Percentiles rank a stretch among this genome's conserved stretches.
Conservation (phyloP, 92 coral and sea anemone genomes). For the Muricea muricata region DNA sequence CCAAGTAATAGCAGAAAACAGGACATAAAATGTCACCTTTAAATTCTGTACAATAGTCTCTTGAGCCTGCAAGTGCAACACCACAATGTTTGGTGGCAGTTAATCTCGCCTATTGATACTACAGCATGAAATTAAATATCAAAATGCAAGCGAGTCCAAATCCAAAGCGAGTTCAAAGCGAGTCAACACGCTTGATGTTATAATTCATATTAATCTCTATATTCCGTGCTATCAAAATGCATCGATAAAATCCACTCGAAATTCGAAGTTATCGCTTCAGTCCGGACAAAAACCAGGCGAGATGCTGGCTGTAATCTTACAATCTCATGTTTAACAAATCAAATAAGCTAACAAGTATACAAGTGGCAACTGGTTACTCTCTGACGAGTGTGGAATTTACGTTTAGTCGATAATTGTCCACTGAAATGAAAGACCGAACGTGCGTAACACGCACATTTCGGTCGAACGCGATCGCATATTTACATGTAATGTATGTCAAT, state of each 20-base stretch:
- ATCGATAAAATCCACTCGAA: neutral
- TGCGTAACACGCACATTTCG: no score
- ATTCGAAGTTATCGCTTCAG: neutral
- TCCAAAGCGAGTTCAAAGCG: no score
- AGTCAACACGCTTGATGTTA: no score
- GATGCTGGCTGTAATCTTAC: neutral
- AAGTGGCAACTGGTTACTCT: neutral
- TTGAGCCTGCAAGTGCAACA: no score
- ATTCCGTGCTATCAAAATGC: neutral
- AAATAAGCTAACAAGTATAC: neutral
- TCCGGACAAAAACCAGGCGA: neutral
- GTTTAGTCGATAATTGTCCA: neutral
- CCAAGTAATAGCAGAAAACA: no score
- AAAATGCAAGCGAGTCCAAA: neutral
- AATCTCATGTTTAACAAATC: constrained; percentile 23
- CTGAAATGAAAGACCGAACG: neutral
- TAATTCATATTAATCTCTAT: neutral
- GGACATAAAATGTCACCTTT: no score
- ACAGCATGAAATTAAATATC: no score
- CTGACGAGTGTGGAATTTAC: neutral
- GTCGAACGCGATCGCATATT: neutral
- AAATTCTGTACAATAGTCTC: no score
- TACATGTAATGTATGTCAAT: neutral
- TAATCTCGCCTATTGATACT: no score
- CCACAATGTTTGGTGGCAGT: no score